Conservation (phyloP, 2,797 vertebrate genomes). For the Hypotaenidia philippensis region DNA sequence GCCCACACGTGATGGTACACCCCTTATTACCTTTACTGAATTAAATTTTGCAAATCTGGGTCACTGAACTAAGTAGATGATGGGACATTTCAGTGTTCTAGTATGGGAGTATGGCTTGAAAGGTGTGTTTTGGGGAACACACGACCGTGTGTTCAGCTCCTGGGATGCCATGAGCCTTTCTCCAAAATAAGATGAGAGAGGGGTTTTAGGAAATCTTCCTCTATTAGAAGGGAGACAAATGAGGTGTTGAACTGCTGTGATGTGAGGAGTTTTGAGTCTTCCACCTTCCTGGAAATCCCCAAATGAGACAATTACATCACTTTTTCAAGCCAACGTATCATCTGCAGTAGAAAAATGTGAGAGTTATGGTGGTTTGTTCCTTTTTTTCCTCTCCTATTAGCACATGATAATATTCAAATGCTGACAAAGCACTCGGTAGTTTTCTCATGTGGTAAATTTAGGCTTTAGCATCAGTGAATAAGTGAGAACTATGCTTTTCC, state of each 20-base stretch:
- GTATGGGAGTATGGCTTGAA: fast-evolving
- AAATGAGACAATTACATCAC: not conserved
- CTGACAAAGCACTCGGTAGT: not conserved
- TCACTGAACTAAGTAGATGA: not conserved
- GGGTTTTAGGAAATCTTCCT: not conserved
- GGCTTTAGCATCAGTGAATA: not conserved
- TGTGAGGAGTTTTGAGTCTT: not conserved
- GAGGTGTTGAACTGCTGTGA: not conserved
- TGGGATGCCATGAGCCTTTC: not conserved
- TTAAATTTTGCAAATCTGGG: not conserved
- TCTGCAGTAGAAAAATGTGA: not conserved
- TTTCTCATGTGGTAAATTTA: not conserved
- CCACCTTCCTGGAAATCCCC: not conserved
- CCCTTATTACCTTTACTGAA: fast-evolving
- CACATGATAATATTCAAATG: not conserved
- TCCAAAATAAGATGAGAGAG: not conserved
- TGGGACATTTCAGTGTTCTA: not conserved
- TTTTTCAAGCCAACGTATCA: not conserved
- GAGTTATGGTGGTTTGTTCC: not conserved
- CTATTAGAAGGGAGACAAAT: not conserved
- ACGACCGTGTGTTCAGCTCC: not conserved
- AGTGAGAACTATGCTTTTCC: not conserved
- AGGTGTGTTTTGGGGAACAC: not conserved
- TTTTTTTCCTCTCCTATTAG: not conserved
- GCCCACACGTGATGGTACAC: fast-evolving